Evolutionary conservation across 2,888 invertebrate species (phyloP), one percentile per base, ranked within the genome.

Genomic region (Lasioglossum pauxillum): DNA sequence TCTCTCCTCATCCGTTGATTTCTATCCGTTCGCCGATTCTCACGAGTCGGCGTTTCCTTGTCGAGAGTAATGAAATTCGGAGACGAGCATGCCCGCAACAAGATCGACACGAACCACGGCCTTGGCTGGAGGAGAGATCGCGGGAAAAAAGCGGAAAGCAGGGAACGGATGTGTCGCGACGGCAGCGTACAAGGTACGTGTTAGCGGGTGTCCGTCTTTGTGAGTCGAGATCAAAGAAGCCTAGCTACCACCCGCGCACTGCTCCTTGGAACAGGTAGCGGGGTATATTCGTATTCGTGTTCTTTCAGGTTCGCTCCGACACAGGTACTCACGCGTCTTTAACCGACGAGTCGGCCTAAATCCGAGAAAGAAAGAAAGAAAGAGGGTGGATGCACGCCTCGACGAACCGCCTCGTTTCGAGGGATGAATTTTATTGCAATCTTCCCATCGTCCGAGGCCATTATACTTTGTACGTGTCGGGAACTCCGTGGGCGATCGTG

Each of bases 311-410:
- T 78, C 69, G 46, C 73, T 69, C 67, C 19, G 85, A 69, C 67
- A 82, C 91, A 88, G 90, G 92, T 90, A 90, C 86, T 38, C 31
- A 31, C 35, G 69, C 57, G 46, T n/a, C 41, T 69, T 38, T 49
- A 44, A 35, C 60, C 57, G 44, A 57, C 76, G 35, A 75, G 46
- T 31, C 64, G 78, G 75, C 53, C 78, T 57, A 77, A 73, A 85
- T 27, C 67, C 27, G 76, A 67, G 46, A 53, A 41, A 49, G 80
- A 27, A 91, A 49, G 49, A 49, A 49, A 86, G 88, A 89, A 90
- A 85, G 87, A 91, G 87, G 89, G 89, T 88, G 91, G 89, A 92
- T 91, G 91, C 90, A 90, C 86, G 91, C 88, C 88, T 90, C 86
- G 88, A 5, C 76, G 87, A 86, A 76, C 38, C 69, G 69, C 38